Evolutionary conservation across 2,888 invertebrate species (phyloP).

Genomic region (Camponotus fellah): DNA sequence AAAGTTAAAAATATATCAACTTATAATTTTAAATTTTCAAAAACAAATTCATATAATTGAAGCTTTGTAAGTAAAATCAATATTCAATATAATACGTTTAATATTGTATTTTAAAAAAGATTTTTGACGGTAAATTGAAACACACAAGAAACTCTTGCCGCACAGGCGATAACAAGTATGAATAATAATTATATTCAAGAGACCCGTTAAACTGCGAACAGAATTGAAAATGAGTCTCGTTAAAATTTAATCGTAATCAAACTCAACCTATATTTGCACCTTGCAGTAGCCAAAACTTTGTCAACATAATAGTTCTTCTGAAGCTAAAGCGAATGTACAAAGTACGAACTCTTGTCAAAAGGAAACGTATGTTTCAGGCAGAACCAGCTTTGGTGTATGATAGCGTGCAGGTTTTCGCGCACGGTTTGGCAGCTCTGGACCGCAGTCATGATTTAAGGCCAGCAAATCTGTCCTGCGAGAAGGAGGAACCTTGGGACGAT

Average conservation of each 20-base stretch:
- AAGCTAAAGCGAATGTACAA: not conserved
- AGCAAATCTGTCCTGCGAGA: constrained; percentile 94
- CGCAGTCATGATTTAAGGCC: constrained; percentile 90
- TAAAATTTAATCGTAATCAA: constrained; percentile 22
- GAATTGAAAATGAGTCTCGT: constrained; percentile 1
- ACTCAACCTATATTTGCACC: constrained; percentile 1
- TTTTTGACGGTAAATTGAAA: constrained; percentile 19
- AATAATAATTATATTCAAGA: constrained; percentile 34
- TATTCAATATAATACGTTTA: not conserved
- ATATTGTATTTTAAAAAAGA: constrained; percentile 16
- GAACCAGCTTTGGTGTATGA: constrained; percentile 95
- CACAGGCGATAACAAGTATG: constrained; percentile 15
- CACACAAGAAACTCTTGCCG: not conserved
- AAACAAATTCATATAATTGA: not conserved
- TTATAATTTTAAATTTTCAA: constrained; percentile 14
- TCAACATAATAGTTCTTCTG: not conserved
- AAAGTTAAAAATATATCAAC: not conserved
- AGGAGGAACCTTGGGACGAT: constrained; percentile 92
- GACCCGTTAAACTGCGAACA: constrained; percentile 21
- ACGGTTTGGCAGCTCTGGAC: constrained; percentile 92
- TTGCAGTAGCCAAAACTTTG: not conserved
- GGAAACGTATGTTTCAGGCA: constrained; percentile 88
- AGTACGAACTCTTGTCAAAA: constrained; percentile 46
- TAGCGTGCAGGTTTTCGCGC: constrained; percentile 93
- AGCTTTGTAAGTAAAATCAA: not conserved